These are phyloP conservation scores for Coleophora flavipennella DNA, from an alignment of 2,888 invertebrate genomes.

Conservation along the genomic window DNA sequence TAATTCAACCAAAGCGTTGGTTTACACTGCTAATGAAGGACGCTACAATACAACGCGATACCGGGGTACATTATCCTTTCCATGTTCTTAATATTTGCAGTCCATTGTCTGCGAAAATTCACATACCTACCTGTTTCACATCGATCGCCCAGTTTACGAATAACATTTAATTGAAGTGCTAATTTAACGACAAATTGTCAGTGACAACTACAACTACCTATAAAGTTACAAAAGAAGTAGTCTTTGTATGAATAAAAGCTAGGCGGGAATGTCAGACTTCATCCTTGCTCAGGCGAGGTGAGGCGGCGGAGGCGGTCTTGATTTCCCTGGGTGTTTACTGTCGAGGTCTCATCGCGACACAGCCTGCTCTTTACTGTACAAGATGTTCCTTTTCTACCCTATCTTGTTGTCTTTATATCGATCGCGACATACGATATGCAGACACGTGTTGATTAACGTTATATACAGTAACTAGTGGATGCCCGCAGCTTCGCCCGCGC, in stretches of 20 bases:
- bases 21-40: constrained; percentile 66
- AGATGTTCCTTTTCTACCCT: constrained; percentile 22
- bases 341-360: constrained; percentile 36
- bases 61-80: not conserved
- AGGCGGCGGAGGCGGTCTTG: constrained; percentile 32
- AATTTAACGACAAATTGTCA: too few species aligned
- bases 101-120: too few species aligned
- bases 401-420: constrained; percentile 28
- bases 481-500: too few species aligned
- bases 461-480: too few species aligned
- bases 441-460: too few species aligned
- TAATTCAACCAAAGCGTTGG: constrained; percentile 60
- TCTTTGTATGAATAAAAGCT: constrained; percentile 9
- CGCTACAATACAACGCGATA: constrained; percentile 33
- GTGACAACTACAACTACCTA: too few species aligned
- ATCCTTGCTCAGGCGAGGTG: constrained; percentile 9
- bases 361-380: constrained; percentile 12
- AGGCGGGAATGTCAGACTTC: constrained; percentile 12
- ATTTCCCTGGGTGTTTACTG: constrained; percentile 58
- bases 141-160: too few species aligned
- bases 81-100: not conserved
- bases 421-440: constrained; percentile 14
- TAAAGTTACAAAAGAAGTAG: constrained; percentile 3
- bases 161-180: too few species aligned
- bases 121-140: too few species aligned